Evolutionary conservation across 2,113 vertebrate genomes (phyloP).

Genomic region (Piprites chloris): DNA sequence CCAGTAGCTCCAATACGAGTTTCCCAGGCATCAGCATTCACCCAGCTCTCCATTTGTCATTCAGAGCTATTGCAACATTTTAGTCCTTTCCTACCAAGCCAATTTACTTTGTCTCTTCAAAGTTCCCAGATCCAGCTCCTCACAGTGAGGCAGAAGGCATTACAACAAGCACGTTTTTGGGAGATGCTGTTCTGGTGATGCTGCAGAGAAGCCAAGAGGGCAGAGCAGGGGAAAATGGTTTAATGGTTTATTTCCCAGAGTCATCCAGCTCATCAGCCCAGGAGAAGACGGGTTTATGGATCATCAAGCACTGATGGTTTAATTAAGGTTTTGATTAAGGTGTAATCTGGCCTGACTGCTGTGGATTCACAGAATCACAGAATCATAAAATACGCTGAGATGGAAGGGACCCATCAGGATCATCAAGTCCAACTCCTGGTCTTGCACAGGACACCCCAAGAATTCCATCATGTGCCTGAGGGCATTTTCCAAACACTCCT

Average conservation of each 20-base stretch:
- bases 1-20: neutral
- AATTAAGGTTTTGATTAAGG: neutral
- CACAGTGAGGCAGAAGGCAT: fast-evolving
- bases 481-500: fast-evolving
- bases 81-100: neutral
- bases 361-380: neutral
- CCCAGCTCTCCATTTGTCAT: neutral
- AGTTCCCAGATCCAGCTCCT: neutral
- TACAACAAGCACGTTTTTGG: neutral
- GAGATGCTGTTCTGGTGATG: neutral
- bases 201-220: neutral
- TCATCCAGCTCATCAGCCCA: neutral
- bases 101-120: neutral
- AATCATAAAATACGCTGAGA: neutral
- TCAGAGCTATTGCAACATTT: neutral
- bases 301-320: neutral
- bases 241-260: neutral
- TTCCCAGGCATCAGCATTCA: neutral
- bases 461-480: neutral
- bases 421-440: fast-evolving
- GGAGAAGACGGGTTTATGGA: neutral
- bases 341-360: neutral
- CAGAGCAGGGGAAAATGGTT: neutral
- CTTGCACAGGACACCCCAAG: neutral
- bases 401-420: neutral